These are phyloP conservation scores for Mallotus villosus DNA, from an alignment of 2,797 vertebrate genomes.

Conservation along the genomic window DNA sequence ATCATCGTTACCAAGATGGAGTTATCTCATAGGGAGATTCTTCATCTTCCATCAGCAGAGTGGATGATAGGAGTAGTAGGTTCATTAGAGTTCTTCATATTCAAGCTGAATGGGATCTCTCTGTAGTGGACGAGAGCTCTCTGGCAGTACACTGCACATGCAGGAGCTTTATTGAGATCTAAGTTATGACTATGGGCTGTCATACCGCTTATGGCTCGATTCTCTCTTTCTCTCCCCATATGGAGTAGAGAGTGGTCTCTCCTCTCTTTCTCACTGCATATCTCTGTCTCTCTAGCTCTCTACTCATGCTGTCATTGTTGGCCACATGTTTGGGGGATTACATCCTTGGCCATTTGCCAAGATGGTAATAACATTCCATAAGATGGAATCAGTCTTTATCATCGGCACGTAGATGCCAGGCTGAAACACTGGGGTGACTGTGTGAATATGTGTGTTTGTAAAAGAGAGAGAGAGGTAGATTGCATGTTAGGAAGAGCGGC, in stretches of 20 bases:
- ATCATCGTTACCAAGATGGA: slow-evolving; percentile 51
- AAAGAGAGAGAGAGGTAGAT: not conserved
- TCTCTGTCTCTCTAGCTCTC: not conserved
- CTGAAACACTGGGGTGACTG: slow-evolving; percentile 14
- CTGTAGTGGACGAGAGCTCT: slow-evolving; percentile 24
- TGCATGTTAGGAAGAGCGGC: slow-evolving; percentile 10
- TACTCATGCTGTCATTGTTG: not conserved
- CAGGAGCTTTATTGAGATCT: not conserved
- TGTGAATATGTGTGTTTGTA: slow-evolving; percentile 11
- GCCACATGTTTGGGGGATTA: too few species aligned
- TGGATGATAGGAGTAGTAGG: slow-evolving; percentile 40
- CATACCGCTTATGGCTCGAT: not conserved
- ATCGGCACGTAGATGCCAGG: slow-evolving; percentile 36
- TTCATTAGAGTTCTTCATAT: slow-evolving; percentile 44
- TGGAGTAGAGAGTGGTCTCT: not conserved
- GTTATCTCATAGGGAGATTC: slow-evolving; percentile 58
- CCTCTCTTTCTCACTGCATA: not conserved
- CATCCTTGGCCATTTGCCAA: too few species aligned
- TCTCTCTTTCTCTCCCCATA: not conserved
- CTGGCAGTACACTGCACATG: not conserved
- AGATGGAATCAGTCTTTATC: slow-evolving; percentile 8
- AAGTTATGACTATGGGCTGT: slow-evolving; percentile 3
- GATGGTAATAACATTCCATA: too few species aligned
- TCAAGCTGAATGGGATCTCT: not conserved
- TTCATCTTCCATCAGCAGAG: slow-evolving; percentile 57